phyloP scores from a whole-genome alignment of 2,888 invertebrate species.

The Andrena dorsata region DNA sequence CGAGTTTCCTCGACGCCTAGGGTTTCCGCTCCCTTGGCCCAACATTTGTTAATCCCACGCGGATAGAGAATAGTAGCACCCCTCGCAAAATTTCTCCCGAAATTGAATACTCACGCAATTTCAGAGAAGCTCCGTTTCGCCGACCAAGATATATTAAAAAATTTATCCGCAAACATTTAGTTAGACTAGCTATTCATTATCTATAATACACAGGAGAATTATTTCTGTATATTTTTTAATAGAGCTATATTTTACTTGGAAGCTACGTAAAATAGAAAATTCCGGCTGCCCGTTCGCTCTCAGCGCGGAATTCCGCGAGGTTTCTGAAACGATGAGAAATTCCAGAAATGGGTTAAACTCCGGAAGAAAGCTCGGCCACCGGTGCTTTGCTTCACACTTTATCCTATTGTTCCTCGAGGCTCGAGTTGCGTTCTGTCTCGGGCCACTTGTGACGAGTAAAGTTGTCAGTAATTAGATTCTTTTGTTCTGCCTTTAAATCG shows the following conservation, averaged over 20 bases:
- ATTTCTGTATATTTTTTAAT: too few species aligned
- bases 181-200: too few species aligned
- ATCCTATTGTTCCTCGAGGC: constrained; percentile 41
- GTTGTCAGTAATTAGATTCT: constrained; percentile 57
- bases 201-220: too few species aligned
- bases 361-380: constrained; percentile 22
- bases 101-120: too few species aligned
- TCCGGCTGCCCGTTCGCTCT: not conserved
- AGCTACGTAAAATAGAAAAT: too few species aligned
- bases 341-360: constrained; percentile 48
- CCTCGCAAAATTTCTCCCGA: too few species aligned
- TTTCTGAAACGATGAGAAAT: constrained; percentile 11
- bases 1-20: not conserved
- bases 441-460: constrained; percentile 43
- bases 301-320: not conserved
- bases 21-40: constrained; percentile 18
- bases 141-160: too few species aligned
- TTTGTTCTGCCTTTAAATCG: constrained; percentile 42
- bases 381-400: constrained; percentile 40
- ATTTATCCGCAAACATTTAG: too few species aligned
- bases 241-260: too few species aligned
- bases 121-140: too few species aligned
- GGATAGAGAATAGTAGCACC: not conserved
- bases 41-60: constrained; percentile 36
- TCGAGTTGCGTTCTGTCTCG: constrained; percentile 28